These are phyloP conservation scores for Pyrocoelia pectoralis DNA, from an alignment of 2,888 invertebrate species.

Conservation along the genomic window DNA sequence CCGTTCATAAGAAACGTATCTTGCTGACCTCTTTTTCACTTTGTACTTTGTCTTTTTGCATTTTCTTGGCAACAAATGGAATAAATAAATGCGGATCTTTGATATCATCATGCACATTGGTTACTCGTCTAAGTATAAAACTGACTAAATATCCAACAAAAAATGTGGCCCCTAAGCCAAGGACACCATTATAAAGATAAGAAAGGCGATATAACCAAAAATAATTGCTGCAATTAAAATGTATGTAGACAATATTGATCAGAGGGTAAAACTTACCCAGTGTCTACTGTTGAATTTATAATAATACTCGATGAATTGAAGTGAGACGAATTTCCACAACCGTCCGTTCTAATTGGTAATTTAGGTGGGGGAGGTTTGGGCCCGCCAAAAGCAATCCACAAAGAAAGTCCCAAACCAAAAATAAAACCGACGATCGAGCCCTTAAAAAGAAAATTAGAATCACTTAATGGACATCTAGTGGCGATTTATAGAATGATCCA, in stretches of 20 bases:
- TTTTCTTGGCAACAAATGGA: slow-evolving; percentile 62
- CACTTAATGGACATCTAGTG: no score
- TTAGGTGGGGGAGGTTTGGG: slow-evolving; percentile 70
- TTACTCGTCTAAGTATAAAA: slow-evolving; percentile 45
- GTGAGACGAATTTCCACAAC: slow-evolving; percentile 61
- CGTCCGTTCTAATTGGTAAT: slow-evolving; percentile 67
- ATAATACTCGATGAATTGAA: not conserved
- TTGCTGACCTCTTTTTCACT: no score
- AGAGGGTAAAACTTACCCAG: not conserved
- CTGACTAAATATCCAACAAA: slow-evolving; percentile 64
- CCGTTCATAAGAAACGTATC: no score
- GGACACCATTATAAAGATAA: slow-evolving; percentile 74
- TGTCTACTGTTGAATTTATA: not conserved
- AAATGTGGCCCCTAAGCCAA: slow-evolving; percentile 63
- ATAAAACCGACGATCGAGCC: slow-evolving; percentile 75
- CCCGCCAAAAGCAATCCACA: slow-evolving; percentile 88
- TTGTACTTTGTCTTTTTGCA: slow-evolving; percentile 48
- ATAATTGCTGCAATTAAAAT: slow-evolving; percentile 55
- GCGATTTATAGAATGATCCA: no score
- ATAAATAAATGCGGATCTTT: slow-evolving; percentile 68
- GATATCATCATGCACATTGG: slow-evolving; percentile 50
- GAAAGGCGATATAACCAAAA: slow-evolving; percentile 76
- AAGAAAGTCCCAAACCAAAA: slow-evolving; percentile 70
- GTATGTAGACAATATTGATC: not conserved
- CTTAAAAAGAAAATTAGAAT: slow-evolving; percentile 54